A percentile compares a stretch with the other conserved stretches of the same genome.
phyloP scores from a whole-genome alignment of 2,113 vertebrate species.

The Cryptotis parvus region DNA sequence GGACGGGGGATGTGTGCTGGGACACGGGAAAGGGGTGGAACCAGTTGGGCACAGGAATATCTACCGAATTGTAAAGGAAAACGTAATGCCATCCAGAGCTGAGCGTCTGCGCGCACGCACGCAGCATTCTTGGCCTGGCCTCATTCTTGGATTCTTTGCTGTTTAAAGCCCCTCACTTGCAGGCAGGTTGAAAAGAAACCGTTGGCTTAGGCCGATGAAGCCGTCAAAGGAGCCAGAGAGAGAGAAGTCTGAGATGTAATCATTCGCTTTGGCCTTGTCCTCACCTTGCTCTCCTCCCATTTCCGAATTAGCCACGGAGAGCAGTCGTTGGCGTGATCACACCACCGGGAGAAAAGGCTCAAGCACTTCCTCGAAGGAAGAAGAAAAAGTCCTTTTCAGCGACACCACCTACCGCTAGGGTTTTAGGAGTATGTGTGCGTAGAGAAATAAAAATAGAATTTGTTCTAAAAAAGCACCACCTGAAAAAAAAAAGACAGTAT shows the following conservation, averaged over 20 bases:
- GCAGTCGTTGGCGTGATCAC: slow-evolving; percentile 50
- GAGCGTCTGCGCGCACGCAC: too few relatives aligned
- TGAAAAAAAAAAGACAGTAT: slow-evolving; percentile 23
- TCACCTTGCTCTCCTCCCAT: background rate
- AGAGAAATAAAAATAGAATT: slow-evolving; percentile 56
- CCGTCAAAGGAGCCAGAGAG: background rate
- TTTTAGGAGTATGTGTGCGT: slow-evolving; percentile 41
- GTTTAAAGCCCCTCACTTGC: background rate
- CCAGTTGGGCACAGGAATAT: slow-evolving; percentile 70
- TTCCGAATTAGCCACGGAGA: slow-evolving; percentile 22
- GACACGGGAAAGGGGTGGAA: slow-evolving; percentile 47
- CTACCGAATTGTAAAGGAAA: slow-evolving; percentile 58
- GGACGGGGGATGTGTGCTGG: slow-evolving; percentile 46
- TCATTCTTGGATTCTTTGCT: background rate
- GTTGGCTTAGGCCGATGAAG: background rate
- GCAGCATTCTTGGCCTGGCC: too few relatives aligned
- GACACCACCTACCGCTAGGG: slow-evolving; percentile 64
- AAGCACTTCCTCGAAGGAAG: slow-evolving; percentile 73
- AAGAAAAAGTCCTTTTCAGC: slow-evolving; percentile 53
- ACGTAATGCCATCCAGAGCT: slow-evolving; percentile 44
- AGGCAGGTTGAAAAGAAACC: slow-evolving; percentile 5
- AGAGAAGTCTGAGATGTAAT: background rate
- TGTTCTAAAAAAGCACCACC: slow-evolving; percentile 23
- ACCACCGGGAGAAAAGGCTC: background rate
- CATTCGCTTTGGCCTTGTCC: background rate